Conservation (phyloP, 92 coral and sea anemone genomes). For the Phenganax subtilis region DNA sequence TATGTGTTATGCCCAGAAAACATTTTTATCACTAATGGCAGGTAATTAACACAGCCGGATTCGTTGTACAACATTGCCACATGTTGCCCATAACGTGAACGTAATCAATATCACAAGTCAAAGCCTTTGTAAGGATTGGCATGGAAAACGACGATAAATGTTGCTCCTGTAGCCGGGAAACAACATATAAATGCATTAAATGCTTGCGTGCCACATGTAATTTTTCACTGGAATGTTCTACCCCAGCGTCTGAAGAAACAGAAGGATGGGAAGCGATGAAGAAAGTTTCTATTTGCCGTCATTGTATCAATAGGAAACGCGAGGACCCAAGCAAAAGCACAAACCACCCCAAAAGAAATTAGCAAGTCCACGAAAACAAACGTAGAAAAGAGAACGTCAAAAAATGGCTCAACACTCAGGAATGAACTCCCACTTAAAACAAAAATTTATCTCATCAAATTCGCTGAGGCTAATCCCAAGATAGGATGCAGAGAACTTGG, state of each 20-base stretch:
- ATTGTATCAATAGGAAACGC: neutral
- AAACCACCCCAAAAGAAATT: neutral
- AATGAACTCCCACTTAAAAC: neutral
- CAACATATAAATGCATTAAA: neutral
- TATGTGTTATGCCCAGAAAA: too few relatives aligned
- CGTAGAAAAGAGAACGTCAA: neutral
- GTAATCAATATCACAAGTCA: too few relatives aligned
- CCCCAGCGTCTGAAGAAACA: constrained; percentile 7
- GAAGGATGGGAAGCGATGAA: constrained; percentile 3
- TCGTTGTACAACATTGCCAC: neutral
- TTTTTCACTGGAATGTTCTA: constrained; percentile 3
- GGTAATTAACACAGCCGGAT: neutral
- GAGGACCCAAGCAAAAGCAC: neutral
- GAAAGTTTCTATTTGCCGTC: constrained; percentile 10
- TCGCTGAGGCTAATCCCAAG: neutral
- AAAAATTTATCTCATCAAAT: neutral
- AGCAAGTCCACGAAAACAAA: neutral
- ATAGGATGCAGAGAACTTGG: constrained; percentile 3
- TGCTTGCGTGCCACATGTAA: constrained; percentile 1
- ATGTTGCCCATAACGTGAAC: too few relatives aligned
- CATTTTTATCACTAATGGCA: too few relatives aligned
- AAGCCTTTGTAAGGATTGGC: neutral
- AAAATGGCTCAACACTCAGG: constrained; percentile 7
- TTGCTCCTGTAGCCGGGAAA: constrained; percentile 13
- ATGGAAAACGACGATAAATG: constrained; percentile 6